Conservation (phyloP, 1,140 invertebrate genomes). For the Zaprionus capensis region DNA sequence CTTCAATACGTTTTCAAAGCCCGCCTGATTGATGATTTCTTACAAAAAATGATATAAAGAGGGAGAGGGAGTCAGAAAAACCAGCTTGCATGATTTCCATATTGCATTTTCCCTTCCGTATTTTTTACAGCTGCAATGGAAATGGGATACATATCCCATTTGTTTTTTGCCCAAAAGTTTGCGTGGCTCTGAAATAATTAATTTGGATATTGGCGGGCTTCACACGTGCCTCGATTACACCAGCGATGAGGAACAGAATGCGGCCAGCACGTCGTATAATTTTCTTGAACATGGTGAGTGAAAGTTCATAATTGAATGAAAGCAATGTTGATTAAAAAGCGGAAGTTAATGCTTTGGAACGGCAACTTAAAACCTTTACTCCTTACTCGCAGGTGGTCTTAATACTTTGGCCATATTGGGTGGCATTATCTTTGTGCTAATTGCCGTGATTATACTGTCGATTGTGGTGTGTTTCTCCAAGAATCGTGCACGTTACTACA, state of each 20-base stretch:
- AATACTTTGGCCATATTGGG: conserved; percentile 83
- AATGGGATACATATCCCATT: conserved; percentile 83
- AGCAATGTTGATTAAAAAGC: not conserved
- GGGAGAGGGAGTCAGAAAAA: not conserved
- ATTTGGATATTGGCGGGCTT: conserved; percentile 75
- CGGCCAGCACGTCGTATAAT: conserved; percentile 84
- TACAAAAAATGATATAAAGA: conserved; percentile 1
- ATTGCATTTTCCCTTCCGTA: not conserved
- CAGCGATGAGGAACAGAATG: conserved; percentile 83
- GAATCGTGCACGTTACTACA: conserved; percentile 88
- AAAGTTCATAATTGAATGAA: not conserved
- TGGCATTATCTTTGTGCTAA: conserved; percentile 83
- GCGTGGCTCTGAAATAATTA: conserved; percentile 80
- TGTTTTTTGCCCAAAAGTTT: conserved; percentile 82
- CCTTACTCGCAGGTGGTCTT: conserved; percentile 70
- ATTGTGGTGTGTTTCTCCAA: conserved; percentile 86
- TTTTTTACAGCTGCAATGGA: conserved; percentile 69
- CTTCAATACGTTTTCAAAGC: conserved; percentile 64
- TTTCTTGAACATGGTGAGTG: conserved; percentile 83
- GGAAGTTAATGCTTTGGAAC: not conserved
- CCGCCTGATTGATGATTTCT: conserved; percentile 48
- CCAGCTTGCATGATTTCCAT: not conserved
- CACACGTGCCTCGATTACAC: conserved; percentile 82
- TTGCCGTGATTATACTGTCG: conserved; percentile 83
- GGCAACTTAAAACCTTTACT: not conserved